Evolutionary conservation across 2,888 invertebrate species (phyloP), one percentile per base, ranked within the genome.

Genomic region (Ramazzottius varieornatus): DNA sequence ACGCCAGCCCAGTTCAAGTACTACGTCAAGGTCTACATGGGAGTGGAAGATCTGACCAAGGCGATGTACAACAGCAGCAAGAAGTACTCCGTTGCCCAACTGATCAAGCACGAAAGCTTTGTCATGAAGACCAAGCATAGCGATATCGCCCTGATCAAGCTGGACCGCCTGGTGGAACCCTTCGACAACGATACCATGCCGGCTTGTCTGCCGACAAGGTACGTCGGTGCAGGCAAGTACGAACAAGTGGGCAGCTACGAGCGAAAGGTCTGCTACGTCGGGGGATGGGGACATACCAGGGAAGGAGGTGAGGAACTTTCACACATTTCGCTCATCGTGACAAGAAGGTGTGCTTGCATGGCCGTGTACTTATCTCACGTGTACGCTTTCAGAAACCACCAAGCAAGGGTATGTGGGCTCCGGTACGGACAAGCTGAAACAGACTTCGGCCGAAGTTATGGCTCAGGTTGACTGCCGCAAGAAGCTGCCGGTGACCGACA

Each of bases 21-120:
- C 54, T 54, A 54, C 54, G 54, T 54, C 54, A 54, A 54, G 29
- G 54, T 54, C 16, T 54, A 54, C 54, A 4, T 54, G 54, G 54
- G 54, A 4, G 54, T 24, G 54, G 54, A 54, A 24, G 29, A 54
- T 29, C 54, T 54, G 20, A 24, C 29, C 8, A 54, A 16, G 54
- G 54, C 54, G 16, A 16, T 16, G n/a, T 4, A 54, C 54, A 54
- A 54, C 29, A 24, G n/a, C 54, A 24, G 16, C 29, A 16, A 29
- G 4, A 54, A 29, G 54, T 54, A 24, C 29, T 16, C 8, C 54
- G 29, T 54, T 24, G 8, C 54, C 4, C 20, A 29, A 29, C 4
- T 29, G 20, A 24, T 54, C 29, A 16, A 24, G 29, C 54, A 54
- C 54, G 54, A 54, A 24, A 29, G 29, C 4, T 54, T 24, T 24